Evolutionary conservation across 2,888 invertebrate species (phyloP).

Genomic region (Petrolisthes cinctipes): DNA sequence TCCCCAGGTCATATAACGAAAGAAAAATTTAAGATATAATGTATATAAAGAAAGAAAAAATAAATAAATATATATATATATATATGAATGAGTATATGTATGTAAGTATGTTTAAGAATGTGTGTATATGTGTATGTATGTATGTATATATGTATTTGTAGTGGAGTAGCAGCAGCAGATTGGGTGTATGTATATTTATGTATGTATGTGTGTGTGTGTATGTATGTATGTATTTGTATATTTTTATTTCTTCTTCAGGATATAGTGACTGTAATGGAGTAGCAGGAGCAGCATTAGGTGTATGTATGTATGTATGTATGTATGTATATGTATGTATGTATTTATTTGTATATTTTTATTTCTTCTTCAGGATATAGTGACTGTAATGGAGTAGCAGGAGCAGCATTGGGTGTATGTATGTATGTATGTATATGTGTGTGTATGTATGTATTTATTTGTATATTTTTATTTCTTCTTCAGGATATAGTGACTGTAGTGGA

Average conservation of each 20-base stretch:
- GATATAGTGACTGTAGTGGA: conserved; percentile 14
- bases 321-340: not conserved
- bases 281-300: not conserved
- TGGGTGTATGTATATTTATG: not conserved
- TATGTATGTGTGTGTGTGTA: too few relatives aligned
- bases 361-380: conserved; percentile 38
- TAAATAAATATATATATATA: conserved; percentile 10
- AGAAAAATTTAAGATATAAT: not conserved
- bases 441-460: not conserved
- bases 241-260: conserved; percentile 5
- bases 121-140: not conserved
- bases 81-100: not conserved
- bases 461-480: not conserved
- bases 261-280: conserved; percentile 43
- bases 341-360: not conserved
- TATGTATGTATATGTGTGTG: not conserved
- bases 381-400: conserved; percentile 25
- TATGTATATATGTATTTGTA: not conserved
- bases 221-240: not conserved
- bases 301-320: not conserved
- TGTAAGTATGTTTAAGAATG: not conserved
- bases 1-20: too few relatives aligned
- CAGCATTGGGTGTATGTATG: not conserved
- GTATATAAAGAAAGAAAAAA: not conserved
- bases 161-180: not conserved